These are phyloP conservation scores for Nicator chloris DNA, from an alignment of 2,113 vertebrate species.

Conservation along the genomic window DNA sequence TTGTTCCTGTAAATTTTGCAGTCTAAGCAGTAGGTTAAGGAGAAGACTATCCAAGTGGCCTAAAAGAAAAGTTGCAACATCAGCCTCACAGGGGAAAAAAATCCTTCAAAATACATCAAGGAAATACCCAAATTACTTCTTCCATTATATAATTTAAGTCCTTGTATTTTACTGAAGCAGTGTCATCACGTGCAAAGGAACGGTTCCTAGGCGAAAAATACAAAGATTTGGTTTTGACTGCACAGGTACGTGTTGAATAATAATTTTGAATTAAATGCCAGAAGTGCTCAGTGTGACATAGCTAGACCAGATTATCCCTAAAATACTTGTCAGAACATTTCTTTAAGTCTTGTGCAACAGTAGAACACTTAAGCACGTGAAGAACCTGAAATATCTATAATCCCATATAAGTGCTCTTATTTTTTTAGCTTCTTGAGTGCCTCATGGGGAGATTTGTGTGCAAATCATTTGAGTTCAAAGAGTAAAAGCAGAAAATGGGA, in stretches of 20 bases:
- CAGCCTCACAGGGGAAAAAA: background rate
- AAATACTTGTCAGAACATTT: background rate
- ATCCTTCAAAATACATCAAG: background rate
- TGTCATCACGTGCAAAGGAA: background rate
- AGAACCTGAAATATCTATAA: background rate
- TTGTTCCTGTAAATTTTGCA: background rate
- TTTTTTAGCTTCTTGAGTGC: background rate
- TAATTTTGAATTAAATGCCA: background rate
- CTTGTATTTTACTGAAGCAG: background rate
- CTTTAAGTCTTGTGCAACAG: background rate
- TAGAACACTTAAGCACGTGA: background rate
- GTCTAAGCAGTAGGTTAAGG: background rate
- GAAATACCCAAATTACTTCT: background rate
- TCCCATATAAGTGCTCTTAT: background rate
- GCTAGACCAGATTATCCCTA: background rate
- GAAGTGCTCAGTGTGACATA: background rate
- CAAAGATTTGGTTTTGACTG: background rate
- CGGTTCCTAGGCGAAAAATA: background rate
- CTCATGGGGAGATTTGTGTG: background rate
- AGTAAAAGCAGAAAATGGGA: background rate
- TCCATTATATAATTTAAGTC: background rate
- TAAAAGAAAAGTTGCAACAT: background rate
- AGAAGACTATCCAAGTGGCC: background rate
- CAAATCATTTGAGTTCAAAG: background rate
- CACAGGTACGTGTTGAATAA: background rate